These are phyloP conservation scores for Odiellus spinosus DNA, from an alignment of 2,888 invertebrate species.

Conservation along the genomic window DNA sequence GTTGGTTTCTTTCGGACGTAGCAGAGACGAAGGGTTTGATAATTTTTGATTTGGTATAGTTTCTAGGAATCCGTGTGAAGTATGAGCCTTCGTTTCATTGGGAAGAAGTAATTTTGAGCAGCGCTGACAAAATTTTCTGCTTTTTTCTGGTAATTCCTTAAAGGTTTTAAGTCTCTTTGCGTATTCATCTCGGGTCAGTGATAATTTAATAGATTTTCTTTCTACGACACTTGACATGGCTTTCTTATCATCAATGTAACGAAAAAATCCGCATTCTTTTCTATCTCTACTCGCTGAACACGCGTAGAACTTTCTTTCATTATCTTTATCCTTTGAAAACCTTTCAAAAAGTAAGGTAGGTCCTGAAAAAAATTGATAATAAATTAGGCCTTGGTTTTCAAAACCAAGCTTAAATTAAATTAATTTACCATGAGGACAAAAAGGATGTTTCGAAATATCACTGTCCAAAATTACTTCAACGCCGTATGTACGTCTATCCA, in stretches of 20 bases:
- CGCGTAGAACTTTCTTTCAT: slow-evolving; percentile 43
- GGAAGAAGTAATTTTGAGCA: slow-evolving; percentile 26
- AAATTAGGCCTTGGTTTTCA: too few species aligned
- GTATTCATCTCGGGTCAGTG: slow-evolving; percentile 35
- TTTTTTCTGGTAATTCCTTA: too few species aligned
- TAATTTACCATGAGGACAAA: slow-evolving; percentile 12
- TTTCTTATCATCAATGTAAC: slow-evolving; percentile 39
- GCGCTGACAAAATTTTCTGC: slow-evolving; percentile 24
- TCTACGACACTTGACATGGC: slow-evolving; percentile 37
- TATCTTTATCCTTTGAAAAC: slow-evolving; percentile 6
- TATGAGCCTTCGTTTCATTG: slow-evolving; percentile 21
- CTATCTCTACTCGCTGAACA: slow-evolving; percentile 70
- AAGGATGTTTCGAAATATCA: slow-evolving; percentile 3
- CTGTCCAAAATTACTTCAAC: too few species aligned
- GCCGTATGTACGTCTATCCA: too few species aligned
- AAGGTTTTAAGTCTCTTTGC: too few species aligned
- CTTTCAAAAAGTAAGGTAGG: slow-evolving; percentile 15
- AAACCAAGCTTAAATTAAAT: not conserved
- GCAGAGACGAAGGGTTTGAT: slow-evolving; percentile 31
- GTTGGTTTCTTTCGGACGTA: slow-evolving; percentile 52
- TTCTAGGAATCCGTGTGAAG: slow-evolving; percentile 21
- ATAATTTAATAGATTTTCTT: slow-evolving; percentile 32
- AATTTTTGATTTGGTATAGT: slow-evolving; percentile 21
- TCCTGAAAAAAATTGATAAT: slow-evolving; percentile 1
- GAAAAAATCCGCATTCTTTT: slow-evolving; percentile 55